Evolutionary conservation across 2,797 vertebrate genomes (phyloP).

Genomic region (Acrossocheilus fasciatus): DNA sequence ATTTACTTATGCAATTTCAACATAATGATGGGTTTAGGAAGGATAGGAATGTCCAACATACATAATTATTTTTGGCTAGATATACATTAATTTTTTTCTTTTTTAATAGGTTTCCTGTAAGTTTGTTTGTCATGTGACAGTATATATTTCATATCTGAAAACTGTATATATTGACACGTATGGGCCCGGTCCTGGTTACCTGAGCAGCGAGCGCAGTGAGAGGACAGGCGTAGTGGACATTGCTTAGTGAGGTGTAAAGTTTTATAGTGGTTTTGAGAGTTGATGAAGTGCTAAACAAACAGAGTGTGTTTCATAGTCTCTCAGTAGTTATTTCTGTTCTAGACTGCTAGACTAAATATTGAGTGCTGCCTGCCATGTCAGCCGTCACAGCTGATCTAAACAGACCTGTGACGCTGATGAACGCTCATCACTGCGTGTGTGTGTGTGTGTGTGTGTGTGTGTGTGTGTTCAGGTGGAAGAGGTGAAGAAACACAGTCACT

Average conservation of each 20-base stretch:
- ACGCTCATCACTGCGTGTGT: background rate
- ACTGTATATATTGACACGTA: no score
- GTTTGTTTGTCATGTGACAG: no score
- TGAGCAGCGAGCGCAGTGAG: background rate
- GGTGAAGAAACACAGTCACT: constrained; percentile 98
- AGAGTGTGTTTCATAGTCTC: background rate
- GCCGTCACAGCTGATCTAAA: background rate
- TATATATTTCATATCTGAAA: no score
- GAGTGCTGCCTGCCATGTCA: no score
- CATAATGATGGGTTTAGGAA: no score
- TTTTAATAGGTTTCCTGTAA: no score
- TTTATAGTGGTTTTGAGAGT: constrained; percentile 7
- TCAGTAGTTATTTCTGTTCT: background rate
- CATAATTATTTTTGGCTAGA: no score
- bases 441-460: constrained; percentile 43
- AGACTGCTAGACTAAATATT: background rate
- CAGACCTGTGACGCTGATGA: background rate
- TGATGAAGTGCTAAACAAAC: background rate
- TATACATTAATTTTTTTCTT: no score
- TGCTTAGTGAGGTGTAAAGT: background rate
- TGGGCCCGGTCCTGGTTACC: background rate
- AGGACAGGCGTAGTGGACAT: constrained; percentile 6
- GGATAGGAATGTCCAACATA: no score
- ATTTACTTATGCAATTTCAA: no score
- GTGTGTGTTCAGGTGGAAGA: constrained; percentile 89